Evolutionary conservation across 2,888 invertebrate species (phyloP).

Genomic region (Drosophila borborema): DNA sequence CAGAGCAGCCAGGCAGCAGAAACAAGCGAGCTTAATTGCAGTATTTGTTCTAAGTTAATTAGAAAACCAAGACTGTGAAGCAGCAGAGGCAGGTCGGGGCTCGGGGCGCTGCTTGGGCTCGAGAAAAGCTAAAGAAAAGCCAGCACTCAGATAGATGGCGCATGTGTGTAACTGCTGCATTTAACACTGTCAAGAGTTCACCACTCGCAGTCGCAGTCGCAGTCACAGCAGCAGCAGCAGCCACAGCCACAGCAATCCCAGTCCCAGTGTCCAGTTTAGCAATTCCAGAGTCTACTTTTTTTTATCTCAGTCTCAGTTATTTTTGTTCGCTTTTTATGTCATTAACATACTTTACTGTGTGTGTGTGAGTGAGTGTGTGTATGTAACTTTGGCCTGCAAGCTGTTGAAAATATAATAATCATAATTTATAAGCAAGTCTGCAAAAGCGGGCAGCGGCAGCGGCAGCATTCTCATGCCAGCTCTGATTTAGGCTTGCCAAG

Average conservation of each 20-base stretch:
- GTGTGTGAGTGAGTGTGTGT: constrained; percentile 2
- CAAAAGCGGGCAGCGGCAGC: constrained; percentile 61
- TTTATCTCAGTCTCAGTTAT: constrained; percentile 48
- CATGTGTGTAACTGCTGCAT: constrained; percentile 76
- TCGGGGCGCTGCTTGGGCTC: constrained; percentile 3
- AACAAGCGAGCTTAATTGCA: constrained; percentile 77
- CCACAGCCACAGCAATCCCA: constrained; percentile 26
- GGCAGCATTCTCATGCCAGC: constrained; percentile 26
- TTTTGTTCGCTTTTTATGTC: constrained; percentile 67
- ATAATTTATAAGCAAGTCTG: constrained; percentile 68
- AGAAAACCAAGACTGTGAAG: constrained; percentile 64
- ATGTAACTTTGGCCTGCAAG: constrained; percentile 48
- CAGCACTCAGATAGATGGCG: constrained; percentile 34
- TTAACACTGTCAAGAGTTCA: constrained; percentile 78
- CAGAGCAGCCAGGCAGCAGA: constrained; percentile 53
- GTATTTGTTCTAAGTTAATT: constrained; percentile 79
- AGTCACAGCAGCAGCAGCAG: constrained; percentile 12
- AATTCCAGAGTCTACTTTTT: constrained; percentile 28
- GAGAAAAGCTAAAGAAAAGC: constrained; percentile 19
- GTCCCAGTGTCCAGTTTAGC: constrained; percentile 41
- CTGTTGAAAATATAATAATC: constrained; percentile 74
- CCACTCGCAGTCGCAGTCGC: constrained; percentile 41
- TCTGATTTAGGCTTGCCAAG: constrained; percentile 20
- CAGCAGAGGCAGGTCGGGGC: constrained; percentile 12
- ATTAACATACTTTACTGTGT: constrained; percentile 75